phyloP scores from a whole-genome alignment of 2,888 invertebrate species.

The Pedicia rivosa region DNA sequence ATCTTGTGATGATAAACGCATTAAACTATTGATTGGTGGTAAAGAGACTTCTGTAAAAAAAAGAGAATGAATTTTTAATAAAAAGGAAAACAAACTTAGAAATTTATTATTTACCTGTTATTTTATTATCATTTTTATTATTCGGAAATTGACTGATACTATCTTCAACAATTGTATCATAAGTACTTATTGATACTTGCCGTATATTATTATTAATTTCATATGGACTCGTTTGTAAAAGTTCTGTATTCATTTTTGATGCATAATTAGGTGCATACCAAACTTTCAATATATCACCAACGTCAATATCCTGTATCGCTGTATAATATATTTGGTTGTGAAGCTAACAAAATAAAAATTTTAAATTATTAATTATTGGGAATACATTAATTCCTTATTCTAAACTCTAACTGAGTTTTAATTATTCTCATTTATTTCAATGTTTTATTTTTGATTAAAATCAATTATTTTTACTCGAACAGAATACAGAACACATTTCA shows the following conservation, averaged over 20 bases:
- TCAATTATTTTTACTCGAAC: too few relatives aligned
- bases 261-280: slow-evolving; percentile 13
- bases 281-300: slow-evolving; percentile 12
- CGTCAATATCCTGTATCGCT: slow-evolving; percentile 11
- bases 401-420: too few relatives aligned
- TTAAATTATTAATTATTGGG: neutral
- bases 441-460: too few relatives aligned
- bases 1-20: too few relatives aligned
- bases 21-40: slow-evolving; percentile 10
- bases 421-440: too few relatives aligned
- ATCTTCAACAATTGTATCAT: slow-evolving; percentile 7
- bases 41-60: slow-evolving; percentile 8
- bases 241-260: slow-evolving; percentile 9
- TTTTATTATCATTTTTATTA: slow-evolving; percentile 1
- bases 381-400: neutral
- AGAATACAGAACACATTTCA: too few relatives aligned
- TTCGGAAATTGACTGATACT: slow-evolving; percentile 5
- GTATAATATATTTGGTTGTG: slow-evolving; percentile 12
- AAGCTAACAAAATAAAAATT: slow-evolving; percentile 6
- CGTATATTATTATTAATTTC: slow-evolving; percentile 9
- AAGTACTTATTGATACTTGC: slow-evolving; percentile 9
- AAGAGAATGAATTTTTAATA: neutral
- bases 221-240: slow-evolving; percentile 7
- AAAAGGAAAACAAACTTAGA: neutral
- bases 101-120: neutral